These are phyloP conservation scores for Aramus guarauna DNA, from an alignment of 2,113 vertebrate species.

Conservation along the genomic window DNA sequence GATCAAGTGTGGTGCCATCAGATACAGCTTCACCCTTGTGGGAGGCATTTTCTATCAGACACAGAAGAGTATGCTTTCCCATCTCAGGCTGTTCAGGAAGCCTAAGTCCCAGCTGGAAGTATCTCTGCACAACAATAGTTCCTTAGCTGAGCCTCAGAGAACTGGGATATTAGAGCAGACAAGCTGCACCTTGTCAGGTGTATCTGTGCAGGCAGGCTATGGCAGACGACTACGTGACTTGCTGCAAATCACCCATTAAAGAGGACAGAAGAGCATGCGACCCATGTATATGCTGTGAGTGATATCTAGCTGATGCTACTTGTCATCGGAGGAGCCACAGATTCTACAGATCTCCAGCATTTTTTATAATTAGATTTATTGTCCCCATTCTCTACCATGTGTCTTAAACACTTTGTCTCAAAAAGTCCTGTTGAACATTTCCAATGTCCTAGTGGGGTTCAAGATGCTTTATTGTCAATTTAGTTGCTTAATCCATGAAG, in stretches of 20 bases:
- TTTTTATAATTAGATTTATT: background rate
- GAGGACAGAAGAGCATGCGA: background rate
- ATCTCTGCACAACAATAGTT: background rate
- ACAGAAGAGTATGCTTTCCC: background rate
- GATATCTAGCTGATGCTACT: background rate
- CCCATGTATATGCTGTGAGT: background rate
- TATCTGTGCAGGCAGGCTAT: background rate
- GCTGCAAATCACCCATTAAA: background rate
- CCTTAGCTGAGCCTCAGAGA: background rate
- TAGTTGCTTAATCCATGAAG: background rate
- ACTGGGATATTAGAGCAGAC: background rate
- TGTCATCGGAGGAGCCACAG: background rate
- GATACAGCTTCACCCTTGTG: background rate
- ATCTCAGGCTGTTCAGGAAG: background rate
- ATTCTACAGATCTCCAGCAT: background rate
- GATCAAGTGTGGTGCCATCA: background rate
- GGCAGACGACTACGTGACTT: background rate
- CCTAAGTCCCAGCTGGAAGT: background rate
- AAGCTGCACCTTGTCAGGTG: background rate
- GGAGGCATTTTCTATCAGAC: background rate
- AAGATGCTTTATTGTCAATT: background rate
- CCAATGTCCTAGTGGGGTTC: background rate
- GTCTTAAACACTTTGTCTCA: background rate
- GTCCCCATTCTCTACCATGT: fast-evolving
- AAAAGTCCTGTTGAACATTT: background rate